Base-by-base conservation (phyloP, 2,888 invertebrate species). In the Diogma glabrata region DNA sequence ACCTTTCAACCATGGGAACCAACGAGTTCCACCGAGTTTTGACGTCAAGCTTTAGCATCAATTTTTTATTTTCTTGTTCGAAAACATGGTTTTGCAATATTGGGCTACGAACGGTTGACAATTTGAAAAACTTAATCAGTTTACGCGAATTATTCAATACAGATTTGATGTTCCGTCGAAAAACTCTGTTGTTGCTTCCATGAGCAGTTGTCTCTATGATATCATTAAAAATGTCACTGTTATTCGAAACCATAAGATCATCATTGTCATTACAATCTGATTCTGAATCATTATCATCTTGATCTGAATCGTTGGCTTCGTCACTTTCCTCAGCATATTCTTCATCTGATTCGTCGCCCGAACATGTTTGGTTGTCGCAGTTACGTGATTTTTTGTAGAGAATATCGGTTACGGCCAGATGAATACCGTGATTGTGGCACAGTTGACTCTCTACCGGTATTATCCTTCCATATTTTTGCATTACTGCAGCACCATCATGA, bases 311-410 rank as follows among this genome's bases (percentile, higher is more conserved):
- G 33, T 33, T 33, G 6, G 33, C 33, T 33, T 33, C 10, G 10
- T 33, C 33, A 10, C 33, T 33, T 33, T 33, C 16, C 16, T 36
- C 16, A 36, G 36, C 36, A 14, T 36, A 16, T 36, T 36, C 36
- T 36, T 36, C 36, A 16, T 36, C 36, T 36, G 36, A 36, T 36
- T 36, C 36, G 36, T 36, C 36, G 36, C 36, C 16, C 36, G 36
- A 36, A 36, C 36, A 36, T n/a, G n/a, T n/a, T n/a, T n/a, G n/a
- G n/a, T n/a, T n/a, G n/a, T n/a, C n/a, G n/a, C n/a, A n/a, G n/a
- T n/a, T n/a, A n/a, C n/a, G n/a, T n/a, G n/a, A n/a, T n/a, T n/a
- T n/a, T n/a, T n/a, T n/a, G n/a, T n/a, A n/a, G n/a, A n/a, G n/a
- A n/a, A n/a, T n/a, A n/a, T n/a, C n/a, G n/a, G n/a, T n/a, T n/a